Evolutionary conservation across 2,888 invertebrate genomes (phyloP), one percentile per base, ranked within the genome.

Genomic region (Ophonus ardosiacus): DNA sequence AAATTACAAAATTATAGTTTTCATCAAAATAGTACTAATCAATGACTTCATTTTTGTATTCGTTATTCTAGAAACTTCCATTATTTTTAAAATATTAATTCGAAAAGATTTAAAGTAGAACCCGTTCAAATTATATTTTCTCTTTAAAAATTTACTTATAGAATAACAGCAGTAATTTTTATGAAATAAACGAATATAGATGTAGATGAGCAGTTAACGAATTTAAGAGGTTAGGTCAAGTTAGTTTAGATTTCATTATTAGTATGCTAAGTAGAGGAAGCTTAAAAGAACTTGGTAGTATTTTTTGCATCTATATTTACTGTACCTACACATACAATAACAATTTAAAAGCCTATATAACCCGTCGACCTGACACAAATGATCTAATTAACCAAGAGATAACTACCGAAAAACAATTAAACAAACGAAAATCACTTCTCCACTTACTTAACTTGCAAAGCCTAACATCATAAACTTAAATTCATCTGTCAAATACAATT

Each of bases 401-500:
- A 78, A 78, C 78, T 78, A 78, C 78, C 78, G 78, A 57, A 78
- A 78, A 78, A 78, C 78, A 56, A 57, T 78, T 78, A 78, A 57
- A 78, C 78, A 63, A 81, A 65, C 21, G 43, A 81, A 81, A 81
- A 81, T 81, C 61, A 81, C 61, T 81, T 63, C 81, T 81, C 61
- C 40, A 61, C 79, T 79, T 79, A 78, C 59, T 51, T 81, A 81
- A 68, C 68, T 76, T 51, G 51, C 68, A 71, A 56, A 81, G 24
- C 57, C 18, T 68, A 81, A n/a, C 57, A 18, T 68, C 68, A 81
- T 68, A 68, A 81, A 68, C 78, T 78, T 56, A 78, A 78, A 78
- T 57, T 78, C 78, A 78, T 81, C 81, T 81, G 81, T 81, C 81
- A 68, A 81, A 81, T 68, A 71, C 71, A 81, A 81, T 81, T 81